Evolutionary conservation across 2,888 invertebrate genomes (phyloP), one percentile per base, ranked within the genome.

Genomic region (Antheraea assamensis): DNA sequence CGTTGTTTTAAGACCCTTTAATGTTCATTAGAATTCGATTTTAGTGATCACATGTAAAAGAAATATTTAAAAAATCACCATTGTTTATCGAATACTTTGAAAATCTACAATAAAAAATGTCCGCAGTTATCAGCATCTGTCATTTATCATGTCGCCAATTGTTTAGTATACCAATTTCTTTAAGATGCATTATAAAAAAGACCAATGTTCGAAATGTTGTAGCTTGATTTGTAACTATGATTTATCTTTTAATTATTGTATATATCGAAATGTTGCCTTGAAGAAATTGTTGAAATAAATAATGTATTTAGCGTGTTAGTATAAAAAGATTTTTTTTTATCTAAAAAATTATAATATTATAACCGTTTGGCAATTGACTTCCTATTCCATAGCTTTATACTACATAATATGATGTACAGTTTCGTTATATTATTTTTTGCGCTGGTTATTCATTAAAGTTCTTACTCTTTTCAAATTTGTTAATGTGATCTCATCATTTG

Each of bases 401-500:
- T 35, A 35, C 68, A 68, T 35, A 35, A 15, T 68, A 68, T 68
- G 35, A 3, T 35, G n/a, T 68, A 35, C 21, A 68, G 35, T 68
- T 66, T 31, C 31, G 66, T 21, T 78, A 74, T 49, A 75, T 85
- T 90, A 90, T 83, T 90, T 92, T 82, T 83, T 90, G 78, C 87
- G 89, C 80, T 90, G 87, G 78, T 88, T 88, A 76, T 84, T 89
- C 90, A 93, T 93, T 21, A 93, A 84, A 66, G 92, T 82, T 78
- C 90, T 81, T 15, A 94, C 93, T 82, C 92, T 83, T 76, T 98
- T 97, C 75, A 99, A 95, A 93, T 99, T 99, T 76, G 97, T 97
- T 86, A 97, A 95, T 64, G 99, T 98, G 75, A 98, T 97, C 75
- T 96, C 96, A 89, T 99, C 99, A 78, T 97, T 97, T 0, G 99